Conservation (phyloP, 2,113 vertebrate genomes). For the Calidris pugnax region DNA sequence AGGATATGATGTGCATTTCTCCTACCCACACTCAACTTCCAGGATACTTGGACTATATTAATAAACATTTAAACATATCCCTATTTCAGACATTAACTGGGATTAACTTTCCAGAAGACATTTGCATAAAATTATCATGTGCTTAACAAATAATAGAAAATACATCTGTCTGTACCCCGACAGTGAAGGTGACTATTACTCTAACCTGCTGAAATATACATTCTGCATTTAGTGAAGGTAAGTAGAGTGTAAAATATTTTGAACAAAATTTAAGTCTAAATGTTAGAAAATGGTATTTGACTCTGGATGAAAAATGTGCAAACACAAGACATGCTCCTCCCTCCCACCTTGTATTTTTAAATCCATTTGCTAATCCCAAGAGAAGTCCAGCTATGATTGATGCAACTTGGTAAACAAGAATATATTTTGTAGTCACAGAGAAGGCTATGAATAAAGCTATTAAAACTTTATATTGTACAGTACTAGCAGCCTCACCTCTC, state of each 20-base stretch:
- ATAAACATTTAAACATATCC: neutral
- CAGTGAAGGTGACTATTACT: neutral
- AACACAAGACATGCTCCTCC: neutral
- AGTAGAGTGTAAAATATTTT: neutral
- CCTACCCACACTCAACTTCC: neutral
- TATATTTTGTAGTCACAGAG: neutral
- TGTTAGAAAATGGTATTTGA: neutral
- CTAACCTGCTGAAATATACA: neutral
- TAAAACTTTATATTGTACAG: neutral
- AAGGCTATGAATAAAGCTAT: slow-evolving; percentile 26
- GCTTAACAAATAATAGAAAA: neutral
- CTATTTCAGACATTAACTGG: neutral
- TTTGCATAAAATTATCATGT: neutral
- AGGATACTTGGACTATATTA: neutral
- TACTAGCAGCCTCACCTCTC: neutral
- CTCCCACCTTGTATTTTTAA: neutral
- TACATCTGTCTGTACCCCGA: neutral
- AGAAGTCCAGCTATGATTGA: neutral
- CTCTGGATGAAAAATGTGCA: neutral
- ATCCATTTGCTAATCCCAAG: slow-evolving; percentile 1
- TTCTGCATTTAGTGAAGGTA: neutral
- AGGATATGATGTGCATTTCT: neutral
- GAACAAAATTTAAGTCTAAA: neutral
- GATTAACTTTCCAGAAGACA: neutral
- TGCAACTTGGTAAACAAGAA: slow-evolving; percentile 10